Evolutionary conservation across 2,113 vertebrate genomes (phyloP).

Genomic region (Lichenostomus cassidix): DNA sequence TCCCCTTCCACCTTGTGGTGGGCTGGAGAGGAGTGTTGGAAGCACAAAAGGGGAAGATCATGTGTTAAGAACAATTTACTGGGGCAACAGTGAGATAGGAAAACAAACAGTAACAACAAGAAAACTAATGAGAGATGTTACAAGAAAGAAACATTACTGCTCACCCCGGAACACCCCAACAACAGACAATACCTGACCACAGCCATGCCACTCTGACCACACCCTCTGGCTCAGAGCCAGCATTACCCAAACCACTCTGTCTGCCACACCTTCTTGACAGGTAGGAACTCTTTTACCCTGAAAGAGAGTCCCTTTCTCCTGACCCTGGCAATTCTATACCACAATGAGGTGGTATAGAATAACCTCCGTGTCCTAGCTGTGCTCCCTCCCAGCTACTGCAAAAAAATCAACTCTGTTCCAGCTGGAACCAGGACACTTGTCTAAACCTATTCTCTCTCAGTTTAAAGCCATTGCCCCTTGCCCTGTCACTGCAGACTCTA

Average conservation of each 20-base stretch:
- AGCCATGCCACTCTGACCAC: fast-evolving
- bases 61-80: background rate
- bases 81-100: background rate
- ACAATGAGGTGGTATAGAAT: background rate
- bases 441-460: background rate
- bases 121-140: background rate
- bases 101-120: background rate
- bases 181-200: fast-evolving
- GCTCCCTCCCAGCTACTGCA: background rate
- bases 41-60: background rate
- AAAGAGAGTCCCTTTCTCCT: background rate
- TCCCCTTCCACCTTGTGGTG: fast-evolving
- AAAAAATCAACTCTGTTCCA: background rate
- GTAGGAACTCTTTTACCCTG: background rate
- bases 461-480: background rate
- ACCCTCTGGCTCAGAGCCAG: fast-evolving
- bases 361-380: background rate
- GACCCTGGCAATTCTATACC: fast-evolving
- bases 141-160: background rate
- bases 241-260: background rate
- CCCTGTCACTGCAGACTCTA: background rate
- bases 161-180: fast-evolving
- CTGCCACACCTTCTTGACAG: too few relatives aligned
- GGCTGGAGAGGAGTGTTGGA: background rate
- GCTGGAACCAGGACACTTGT: background rate